Base-by-base conservation (phyloP, 2,797 vertebrate genomes). In the Valencia hispanica region DNA sequence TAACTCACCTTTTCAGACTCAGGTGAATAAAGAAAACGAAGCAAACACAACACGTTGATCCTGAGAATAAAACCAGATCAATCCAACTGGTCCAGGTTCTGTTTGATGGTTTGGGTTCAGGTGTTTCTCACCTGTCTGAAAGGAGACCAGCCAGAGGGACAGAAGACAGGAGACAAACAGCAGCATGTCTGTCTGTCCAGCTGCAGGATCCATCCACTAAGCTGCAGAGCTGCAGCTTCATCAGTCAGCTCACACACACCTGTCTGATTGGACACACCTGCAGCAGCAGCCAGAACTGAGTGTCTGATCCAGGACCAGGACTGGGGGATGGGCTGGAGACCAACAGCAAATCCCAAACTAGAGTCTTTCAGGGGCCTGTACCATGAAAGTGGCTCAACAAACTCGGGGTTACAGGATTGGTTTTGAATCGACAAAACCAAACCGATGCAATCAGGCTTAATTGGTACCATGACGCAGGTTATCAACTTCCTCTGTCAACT, bases 181-280 rank as follows among this genome's bases (percentile, higher is more conserved):
- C 80, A 78, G 73, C 72, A 51, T 78, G 78, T 45, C 69, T 61
- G 45, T 18, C 39, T 18, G 20, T 51, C 59, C 11, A n/a, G 22
- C 20, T 32, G 65, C 36, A 45, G 5, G n/a, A 61, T 39, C 68
- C 27, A 14, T 45, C 34, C 17, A 20, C 59, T 34, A 15, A 27
- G 0, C 55, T n/a, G 39, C 72, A 34, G n/a, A 73, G 18, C 59
- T 39, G 30, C 75, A 15, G 22, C 74, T 68, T 41, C 34, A 53
- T 53, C 57, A 72, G 48, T 8, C 48, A 12, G 20, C 30, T 34
- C 9, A 34, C 20, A 72, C 22, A 7, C 71, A 84, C 63, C 84
- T 79, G 80, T 27, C 39, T 81, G 74, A 85, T 80, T 41, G 39
- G 20, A 51, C 10, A n/a, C 86, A 86, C 68, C 79, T 86, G 83